Percentiles rank a stretch among this genome's conserved stretches.
Conservation (phyloP, 1,140 invertebrate species). For the Neodiprion virginianus region DNA sequence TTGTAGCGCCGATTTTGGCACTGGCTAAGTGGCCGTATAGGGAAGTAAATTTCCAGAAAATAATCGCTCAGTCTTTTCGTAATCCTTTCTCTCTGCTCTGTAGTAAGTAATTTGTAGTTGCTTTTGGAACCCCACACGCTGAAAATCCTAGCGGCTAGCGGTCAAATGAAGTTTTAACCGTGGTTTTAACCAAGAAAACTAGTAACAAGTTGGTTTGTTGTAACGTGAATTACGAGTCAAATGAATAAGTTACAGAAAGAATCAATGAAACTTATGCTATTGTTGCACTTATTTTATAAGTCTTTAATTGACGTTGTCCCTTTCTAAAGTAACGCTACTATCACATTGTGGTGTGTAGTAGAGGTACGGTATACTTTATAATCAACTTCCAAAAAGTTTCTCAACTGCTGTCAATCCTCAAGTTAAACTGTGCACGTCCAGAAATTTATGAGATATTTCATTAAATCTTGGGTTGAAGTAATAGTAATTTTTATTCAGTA, state of each 20-base stretch:
- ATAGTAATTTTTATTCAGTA: too few species aligned
- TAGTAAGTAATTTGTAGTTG: too few species aligned
- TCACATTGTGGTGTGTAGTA: not conserved
- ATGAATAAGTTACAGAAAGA: constrained; percentile 28
- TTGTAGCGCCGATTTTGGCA: too few species aligned
- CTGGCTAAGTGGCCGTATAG: too few species aligned
- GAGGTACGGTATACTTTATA: not conserved
- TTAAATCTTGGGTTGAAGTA: too few species aligned
- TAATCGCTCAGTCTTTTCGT: too few species aligned
- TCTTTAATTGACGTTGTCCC: not conserved
- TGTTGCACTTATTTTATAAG: not conserved
- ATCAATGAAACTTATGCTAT: constrained; percentile 1
- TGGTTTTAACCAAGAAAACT: too few species aligned
- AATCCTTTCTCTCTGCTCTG: too few species aligned
- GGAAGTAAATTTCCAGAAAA: too few species aligned
- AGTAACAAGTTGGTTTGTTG: not conserved
- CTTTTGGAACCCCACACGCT: too few species aligned
- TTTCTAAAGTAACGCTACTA: constrained; percentile 8
- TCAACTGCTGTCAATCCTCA: not conserved
- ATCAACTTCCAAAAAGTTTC: not conserved
- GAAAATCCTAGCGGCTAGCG: not conserved
- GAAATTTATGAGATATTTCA: too few species aligned
- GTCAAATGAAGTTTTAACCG: not conserved
- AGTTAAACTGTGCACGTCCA: not conserved
- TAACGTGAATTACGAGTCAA: not conserved